Percentiles rank a stretch among this genome's conserved stretches.
These are phyloP conservation scores for Ormia ochracea DNA, from an alignment of 2,888 invertebrate species.

Conservation along the genomic window DNA sequence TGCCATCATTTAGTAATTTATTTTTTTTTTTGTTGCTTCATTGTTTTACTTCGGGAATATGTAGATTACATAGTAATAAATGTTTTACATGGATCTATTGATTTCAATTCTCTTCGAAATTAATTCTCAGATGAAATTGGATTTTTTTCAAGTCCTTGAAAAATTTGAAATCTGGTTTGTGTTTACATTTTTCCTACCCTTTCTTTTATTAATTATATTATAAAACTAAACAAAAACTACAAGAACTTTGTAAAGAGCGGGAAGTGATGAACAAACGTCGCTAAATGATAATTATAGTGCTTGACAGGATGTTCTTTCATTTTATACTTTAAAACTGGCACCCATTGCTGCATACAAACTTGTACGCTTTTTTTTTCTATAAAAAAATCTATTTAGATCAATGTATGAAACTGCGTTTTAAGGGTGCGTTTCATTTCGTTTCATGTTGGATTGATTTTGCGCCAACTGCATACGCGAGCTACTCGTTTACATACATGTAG, in stretches of 20 bases:
- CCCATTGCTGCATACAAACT: constrained; percentile 22
- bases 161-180: constrained; percentile 24
- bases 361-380: not conserved
- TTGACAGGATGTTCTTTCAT: constrained; percentile 71
- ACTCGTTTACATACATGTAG: not conserved
- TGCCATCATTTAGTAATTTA: constrained; percentile 28
- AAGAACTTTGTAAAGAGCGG: not conserved
- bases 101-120: not conserved
- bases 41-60: not conserved
- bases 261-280: constrained; percentile 40
- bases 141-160: constrained; percentile 13
- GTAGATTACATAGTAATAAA: constrained; percentile 41
- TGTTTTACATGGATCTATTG: constrained; percentile 33
- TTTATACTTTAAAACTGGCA: constrained; percentile 44
- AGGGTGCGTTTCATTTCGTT: constrained; percentile 44
- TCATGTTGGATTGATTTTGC: not conserved
- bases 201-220: constrained; percentile 54
- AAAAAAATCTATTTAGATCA: constrained; percentile 22
- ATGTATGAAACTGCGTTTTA: constrained; percentile 46
- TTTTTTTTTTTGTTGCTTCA: not conserved
- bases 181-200: constrained; percentile 34
- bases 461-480: not conserved
- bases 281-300: constrained; percentile 58
- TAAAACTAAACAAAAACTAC: constrained; percentile 20
- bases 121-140: constrained; percentile 20